Conservation (phyloP, 1,140 invertebrate genomes). For the Zaprionus davidi region DNA sequence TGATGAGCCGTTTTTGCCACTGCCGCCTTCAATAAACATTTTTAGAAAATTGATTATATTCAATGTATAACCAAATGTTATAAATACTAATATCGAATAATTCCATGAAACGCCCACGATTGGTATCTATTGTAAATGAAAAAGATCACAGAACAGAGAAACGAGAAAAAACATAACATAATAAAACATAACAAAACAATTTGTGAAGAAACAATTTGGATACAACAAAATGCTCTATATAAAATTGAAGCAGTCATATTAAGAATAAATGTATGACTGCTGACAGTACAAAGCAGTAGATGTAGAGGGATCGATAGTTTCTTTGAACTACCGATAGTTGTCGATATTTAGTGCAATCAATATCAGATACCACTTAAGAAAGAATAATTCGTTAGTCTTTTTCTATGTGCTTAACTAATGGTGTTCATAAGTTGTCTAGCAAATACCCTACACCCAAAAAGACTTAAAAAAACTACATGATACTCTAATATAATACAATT, state of each 20-base stretch:
- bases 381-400: background rate
- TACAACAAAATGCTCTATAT: constrained; percentile 2
- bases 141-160: constrained; percentile 60
- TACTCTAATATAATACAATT: background rate
- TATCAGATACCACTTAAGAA: background rate
- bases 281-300: background rate
- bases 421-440: background rate
- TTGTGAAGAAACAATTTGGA: constrained; percentile 5
- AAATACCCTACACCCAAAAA: constrained; percentile 12
- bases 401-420: background rate
- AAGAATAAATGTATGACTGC: background rate
- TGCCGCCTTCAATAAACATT: constrained; percentile 92
- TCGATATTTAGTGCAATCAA: background rate
- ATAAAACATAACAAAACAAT: constrained; percentile 42
- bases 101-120: constrained; percentile 85
- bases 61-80: constrained; percentile 88
- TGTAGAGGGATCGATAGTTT: background rate
- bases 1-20: constrained; percentile 97
- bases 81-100: constrained; percentile 86
- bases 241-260: constrained; percentile 7
- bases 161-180: constrained; percentile 41
- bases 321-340: background rate
- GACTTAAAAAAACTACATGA: background rate
- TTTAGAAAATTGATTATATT: constrained; percentile 88
- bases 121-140: constrained; percentile 86